Evolutionary conservation across 2,113 vertebrate genomes (phyloP).

Genomic region (Austrofundulus limnaeus): DNA sequence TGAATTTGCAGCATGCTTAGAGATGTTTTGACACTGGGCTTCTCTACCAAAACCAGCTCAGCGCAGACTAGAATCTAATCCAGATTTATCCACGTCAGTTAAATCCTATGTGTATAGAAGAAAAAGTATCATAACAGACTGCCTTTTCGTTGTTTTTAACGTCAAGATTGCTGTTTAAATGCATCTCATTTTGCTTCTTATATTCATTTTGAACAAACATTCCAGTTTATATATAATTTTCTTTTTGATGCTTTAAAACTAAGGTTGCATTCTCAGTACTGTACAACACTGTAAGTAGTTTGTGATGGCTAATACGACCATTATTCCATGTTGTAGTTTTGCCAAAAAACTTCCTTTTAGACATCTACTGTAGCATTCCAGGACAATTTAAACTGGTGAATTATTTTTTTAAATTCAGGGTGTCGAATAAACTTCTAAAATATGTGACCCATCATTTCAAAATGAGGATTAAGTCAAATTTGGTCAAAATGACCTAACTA

Average conservation of each 20-base stretch:
- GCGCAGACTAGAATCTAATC: constrained; percentile 33
- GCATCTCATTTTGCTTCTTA: constrained; percentile 23
- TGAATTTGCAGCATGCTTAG: constrained; percentile 30
- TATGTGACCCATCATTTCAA: too few species aligned
- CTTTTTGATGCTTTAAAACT: constrained; percentile 19
- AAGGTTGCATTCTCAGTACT: constrained; percentile 38
- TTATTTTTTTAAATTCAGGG: constrained; percentile 38
- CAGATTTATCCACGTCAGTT: constrained; percentile 45
- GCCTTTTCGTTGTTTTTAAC: constrained; percentile 38
- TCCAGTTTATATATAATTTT: constrained; percentile 11
- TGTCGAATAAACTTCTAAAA: constrained; percentile 3
- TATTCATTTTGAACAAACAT: constrained; percentile 18
- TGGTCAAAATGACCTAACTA: too few species aligned
- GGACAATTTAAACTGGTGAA: constrained; percentile 53
- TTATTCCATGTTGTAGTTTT: constrained; percentile 37
- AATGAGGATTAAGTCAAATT: too few species aligned
- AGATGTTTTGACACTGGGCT: constrained; percentile 57
- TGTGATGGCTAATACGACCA: constrained; percentile 37
- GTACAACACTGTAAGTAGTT: constrained; percentile 69
- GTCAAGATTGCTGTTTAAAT: constrained; percentile 50
- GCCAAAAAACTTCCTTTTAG: constrained; percentile 38
- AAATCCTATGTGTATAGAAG: constrained; percentile 27
- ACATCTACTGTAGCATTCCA: constrained; percentile 72
- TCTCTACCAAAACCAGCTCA: constrained; percentile 46
- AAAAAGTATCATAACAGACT: constrained; percentile 49